phyloP scores from a whole-genome alignment of 2,113 vertebrate species.

The Canis aureus region DNA sequence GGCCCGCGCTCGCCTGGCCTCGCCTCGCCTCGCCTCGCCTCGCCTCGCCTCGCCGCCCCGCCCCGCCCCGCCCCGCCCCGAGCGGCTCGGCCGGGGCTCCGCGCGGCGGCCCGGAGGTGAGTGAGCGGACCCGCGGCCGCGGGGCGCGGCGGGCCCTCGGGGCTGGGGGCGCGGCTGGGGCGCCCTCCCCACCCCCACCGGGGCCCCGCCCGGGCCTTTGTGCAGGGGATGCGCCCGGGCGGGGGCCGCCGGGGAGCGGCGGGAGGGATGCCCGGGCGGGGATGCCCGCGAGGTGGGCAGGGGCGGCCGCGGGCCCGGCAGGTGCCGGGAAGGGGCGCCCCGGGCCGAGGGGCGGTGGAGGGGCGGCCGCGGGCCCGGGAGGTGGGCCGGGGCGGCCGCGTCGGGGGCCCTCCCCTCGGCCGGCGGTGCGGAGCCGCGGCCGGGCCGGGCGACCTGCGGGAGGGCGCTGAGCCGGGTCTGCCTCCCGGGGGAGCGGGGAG shows the following conservation, averaged over 20 bases:
- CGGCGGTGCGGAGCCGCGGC: neutral
- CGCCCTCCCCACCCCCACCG: conserved; percentile 45
- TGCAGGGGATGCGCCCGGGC: neutral
- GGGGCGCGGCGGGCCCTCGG: neutral
- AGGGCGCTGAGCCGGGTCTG: conserved; percentile 28
- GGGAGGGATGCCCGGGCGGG: conserved; percentile 4
- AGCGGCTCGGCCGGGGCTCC: conserved; percentile 66
- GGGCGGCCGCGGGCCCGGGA: neutral
- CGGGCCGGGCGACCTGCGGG: neutral
- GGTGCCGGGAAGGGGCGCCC: conserved; percentile 53
- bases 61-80: conserved; percentile 33
- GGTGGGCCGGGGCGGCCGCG: neutral
- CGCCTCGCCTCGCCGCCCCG: neutral
- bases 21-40: conserved; percentile 20
- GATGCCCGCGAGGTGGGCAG: conserved; percentile 33
- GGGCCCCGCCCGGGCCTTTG: conserved; percentile 58
- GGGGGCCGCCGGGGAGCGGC: neutral
- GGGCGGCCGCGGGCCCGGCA: neutral
- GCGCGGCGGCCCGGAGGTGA: conserved; percentile 70
- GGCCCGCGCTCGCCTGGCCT: conserved; percentile 38
- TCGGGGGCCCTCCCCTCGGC: neutral
- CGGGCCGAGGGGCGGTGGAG: neutral
- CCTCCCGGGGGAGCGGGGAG: neutral
- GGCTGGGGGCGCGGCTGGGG: conserved; percentile 24
- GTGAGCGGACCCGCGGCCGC: conserved; percentile 45